Evolutionary conservation across 2,888 invertebrate genomes (phyloP).

Genomic region (Hemaris fuciformis): DNA sequence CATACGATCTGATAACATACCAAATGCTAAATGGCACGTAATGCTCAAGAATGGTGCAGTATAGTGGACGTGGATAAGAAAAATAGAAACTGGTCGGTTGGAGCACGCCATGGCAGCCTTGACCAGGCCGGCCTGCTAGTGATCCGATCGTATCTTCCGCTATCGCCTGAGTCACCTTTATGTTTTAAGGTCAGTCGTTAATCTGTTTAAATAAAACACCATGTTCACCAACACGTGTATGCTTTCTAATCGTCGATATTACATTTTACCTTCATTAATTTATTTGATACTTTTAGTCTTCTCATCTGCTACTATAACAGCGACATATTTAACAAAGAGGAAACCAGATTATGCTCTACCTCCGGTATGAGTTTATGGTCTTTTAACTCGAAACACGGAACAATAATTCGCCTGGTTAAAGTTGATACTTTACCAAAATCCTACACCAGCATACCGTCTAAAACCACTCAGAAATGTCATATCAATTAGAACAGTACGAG

Average conservation of each 20-base stretch:
- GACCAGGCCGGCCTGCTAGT: slow-evolving; percentile 53
- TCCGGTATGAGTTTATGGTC: no score
- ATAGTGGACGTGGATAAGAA: slow-evolving; percentile 47
- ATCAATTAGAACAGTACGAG: no score
- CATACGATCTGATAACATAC: slow-evolving; percentile 72
- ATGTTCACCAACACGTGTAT: slow-evolving; percentile 9
- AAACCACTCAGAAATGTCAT: no score
- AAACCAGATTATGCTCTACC: no score
- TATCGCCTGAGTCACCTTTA: slow-evolving; percentile 47
- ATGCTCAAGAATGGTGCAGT: slow-evolving; percentile 60
- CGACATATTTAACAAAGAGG: no score
- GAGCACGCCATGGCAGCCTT: slow-evolving; percentile 49
- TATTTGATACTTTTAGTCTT: background rate
- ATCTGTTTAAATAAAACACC: slow-evolving; percentile 45
- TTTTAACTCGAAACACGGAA: no score
- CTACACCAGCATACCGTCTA: no score
- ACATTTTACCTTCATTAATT: background rate
- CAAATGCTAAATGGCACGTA: slow-evolving; percentile 73
- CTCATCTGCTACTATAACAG: background rate
- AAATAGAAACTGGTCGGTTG: slow-evolving; percentile 46
- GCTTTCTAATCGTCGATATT: background rate
- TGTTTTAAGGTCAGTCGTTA: slow-evolving; percentile 35
- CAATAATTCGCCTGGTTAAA: no score
- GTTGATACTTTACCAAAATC: no score
- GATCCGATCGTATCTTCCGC: slow-evolving; percentile 54